phyloP scores from a whole-genome alignment of 1,140 invertebrate species.

The Ceratosolen fusciceps region DNA sequence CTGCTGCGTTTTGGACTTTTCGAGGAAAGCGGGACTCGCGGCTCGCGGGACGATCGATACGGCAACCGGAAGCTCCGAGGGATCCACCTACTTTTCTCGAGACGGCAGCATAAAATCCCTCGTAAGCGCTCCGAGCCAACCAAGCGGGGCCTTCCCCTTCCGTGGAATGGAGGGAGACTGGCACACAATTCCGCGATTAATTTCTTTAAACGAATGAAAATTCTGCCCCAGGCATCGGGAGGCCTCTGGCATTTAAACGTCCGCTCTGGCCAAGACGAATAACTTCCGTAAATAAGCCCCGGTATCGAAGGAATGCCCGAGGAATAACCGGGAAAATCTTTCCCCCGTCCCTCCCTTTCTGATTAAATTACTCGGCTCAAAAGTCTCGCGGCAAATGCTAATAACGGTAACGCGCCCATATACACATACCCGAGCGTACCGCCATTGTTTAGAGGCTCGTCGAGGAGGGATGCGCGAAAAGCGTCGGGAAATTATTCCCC shows the following conservation, averaged over 20 bases:
- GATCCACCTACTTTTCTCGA: too few species aligned
- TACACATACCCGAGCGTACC: too few species aligned
- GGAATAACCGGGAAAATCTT: neutral
- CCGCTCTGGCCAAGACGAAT: neutral
- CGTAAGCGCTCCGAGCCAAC: too few species aligned
- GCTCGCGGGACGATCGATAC: too few species aligned
- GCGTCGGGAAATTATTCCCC: conserved; percentile 35
- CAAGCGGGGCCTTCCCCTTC: too few species aligned
- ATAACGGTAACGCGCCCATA: too few species aligned
- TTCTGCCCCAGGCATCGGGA: neutral
- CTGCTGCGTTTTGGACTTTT: too few species aligned
- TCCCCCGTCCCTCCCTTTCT: neutral
- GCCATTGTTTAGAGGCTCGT: neutral
- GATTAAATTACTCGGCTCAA: neutral
- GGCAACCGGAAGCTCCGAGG: too few species aligned
- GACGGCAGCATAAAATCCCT: too few species aligned
- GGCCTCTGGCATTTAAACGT: neutral
- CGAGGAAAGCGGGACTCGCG: too few species aligned
- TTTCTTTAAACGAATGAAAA: neutral
- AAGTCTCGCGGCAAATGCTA: too few species aligned
- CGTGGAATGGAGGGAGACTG: neutral
- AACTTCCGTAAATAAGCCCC: neutral
- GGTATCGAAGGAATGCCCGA: neutral
- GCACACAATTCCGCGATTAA: neutral
- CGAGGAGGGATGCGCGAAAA: conserved; percentile 35